Percentiles rank a stretch among this genome's conserved stretches.
Evolutionary conservation across 2,797 vertebrate genomes (phyloP).

Genomic region (Oreochromis grahami): DNA sequence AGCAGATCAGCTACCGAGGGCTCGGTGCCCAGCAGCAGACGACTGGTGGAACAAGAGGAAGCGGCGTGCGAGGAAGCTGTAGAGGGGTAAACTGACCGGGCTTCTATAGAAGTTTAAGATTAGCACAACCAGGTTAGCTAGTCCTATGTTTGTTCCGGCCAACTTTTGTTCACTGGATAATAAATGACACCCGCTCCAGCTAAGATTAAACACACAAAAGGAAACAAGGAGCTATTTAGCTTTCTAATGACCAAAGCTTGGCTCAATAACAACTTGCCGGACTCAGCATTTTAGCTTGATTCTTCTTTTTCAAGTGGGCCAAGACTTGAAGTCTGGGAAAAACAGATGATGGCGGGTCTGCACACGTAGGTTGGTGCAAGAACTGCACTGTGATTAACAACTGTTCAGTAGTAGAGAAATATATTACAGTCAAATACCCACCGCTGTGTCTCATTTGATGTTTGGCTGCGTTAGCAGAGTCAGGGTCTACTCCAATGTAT

Average conservation of each 20-base stretch:
- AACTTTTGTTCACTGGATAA: not conserved
- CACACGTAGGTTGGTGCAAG: not conserved
- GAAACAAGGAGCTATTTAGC: not conserved
- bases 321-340: not conserved
- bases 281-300: not conserved
- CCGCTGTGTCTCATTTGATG: not conserved
- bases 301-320: not conserved
- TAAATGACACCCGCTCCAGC: not conserved
- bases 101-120: not conserved
- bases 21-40: not conserved
- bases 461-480: not conserved
- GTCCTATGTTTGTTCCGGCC: accelerated
- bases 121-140: not conserved
- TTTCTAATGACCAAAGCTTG: not conserved
- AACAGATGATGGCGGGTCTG: not conserved
- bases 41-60: not conserved
- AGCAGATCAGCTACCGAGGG: not conserved
- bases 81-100: not conserved
- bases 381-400: not conserved
- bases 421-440: not conserved
- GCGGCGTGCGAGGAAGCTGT: not conserved
- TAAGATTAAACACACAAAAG: not conserved
- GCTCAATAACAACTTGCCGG: not conserved
- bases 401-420: not conserved
- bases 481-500: not conserved